Evolutionary conservation across 2,797 vertebrate species (phyloP), one percentile per base, ranked within the genome.

Genomic region (Pangasius larnaudii): DNA sequence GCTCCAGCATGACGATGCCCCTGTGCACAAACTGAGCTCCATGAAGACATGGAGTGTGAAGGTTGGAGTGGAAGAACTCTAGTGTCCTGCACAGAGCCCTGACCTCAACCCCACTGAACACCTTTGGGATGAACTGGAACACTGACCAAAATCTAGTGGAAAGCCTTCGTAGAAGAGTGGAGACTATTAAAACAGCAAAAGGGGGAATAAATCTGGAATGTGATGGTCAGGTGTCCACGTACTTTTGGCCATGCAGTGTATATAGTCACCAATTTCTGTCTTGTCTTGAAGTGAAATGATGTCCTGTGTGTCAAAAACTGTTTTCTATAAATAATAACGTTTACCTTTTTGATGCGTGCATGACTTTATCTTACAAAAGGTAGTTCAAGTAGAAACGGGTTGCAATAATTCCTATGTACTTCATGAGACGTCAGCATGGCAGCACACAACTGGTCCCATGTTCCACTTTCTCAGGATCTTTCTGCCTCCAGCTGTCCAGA

Each of bases 361-460:
- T 42, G 30, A n/a, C 42, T 84, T 59, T 22, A 59, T 27, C 53
- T n/a, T 39, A 27, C 18, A 69, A 46, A 56, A 63, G 85, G 89
- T 90, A 85, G 67, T 82, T 74, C 49, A 42, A 58, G 36, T 85
- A 63, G 58, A 86, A 85, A 74, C 53, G 51, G 74, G 81, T 88
- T 69, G 61, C 63, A 33, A 30, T 84, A 75, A 86, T 61, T 88
- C 27, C 86, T 88, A 88, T 80, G 59, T 86, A 56, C 81, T 74
- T 88, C 24, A 88, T 85, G 59, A 84, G 65, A 86, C 63, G 80
- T 87, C 84, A 84, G 67, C 5, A 84, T 89, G 83, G 82, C 84
- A 81, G 75, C 42, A 84, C 61, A 86, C 53, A 49, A 53, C 85
- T 69, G 42, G 85, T 86, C 89, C 59, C 79, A 89, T 88, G 63